These are phyloP conservation scores for Enteromius fasciolatus DNA, from an alignment of 2,797 vertebrate species.

Conservation along the genomic window DNA sequence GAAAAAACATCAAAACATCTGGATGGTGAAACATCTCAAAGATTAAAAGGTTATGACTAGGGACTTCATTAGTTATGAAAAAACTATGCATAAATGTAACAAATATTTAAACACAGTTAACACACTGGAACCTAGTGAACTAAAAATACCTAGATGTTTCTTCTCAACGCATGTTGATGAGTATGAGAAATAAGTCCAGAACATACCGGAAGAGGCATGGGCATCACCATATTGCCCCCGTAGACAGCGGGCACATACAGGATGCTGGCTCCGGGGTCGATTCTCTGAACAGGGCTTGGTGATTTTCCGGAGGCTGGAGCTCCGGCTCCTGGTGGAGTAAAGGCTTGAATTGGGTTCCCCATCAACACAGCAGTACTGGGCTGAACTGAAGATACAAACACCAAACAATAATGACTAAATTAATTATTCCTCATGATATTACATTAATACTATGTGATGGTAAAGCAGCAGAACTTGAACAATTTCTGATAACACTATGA, in stretches of 20 bases:
- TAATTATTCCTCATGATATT: background rate
- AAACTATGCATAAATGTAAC: too few relatives aligned
- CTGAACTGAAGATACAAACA: constrained; percentile 82
- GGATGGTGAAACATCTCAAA: background rate
- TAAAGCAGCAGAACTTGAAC: background rate
- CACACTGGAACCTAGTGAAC: too few relatives aligned
- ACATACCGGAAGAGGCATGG: constrained; percentile 96
- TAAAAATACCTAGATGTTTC: too few relatives aligned
- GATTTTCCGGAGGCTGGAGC: constrained; percentile 90
- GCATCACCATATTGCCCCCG: constrained; percentile 98
- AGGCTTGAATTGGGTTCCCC: constrained; percentile 95
- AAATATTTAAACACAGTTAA: too few relatives aligned
- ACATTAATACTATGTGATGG: background rate
- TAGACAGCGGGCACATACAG: constrained; percentile 98
- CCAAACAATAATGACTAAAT: background rate
- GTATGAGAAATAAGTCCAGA: background rate
- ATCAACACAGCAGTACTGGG: constrained; percentile 93
- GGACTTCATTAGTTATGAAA: too few relatives aligned
- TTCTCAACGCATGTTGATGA: background rate
- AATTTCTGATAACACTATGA: background rate
- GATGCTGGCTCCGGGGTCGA: constrained; percentile 97
- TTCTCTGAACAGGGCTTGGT: constrained; percentile 96
- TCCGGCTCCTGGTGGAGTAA: constrained; percentile 90
- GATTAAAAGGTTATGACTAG: background rate
- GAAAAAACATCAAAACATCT: background rate